Evolutionary conservation across 2,888 invertebrate species (phyloP).

Genomic region (Parnassius mnemosyne): DNA sequence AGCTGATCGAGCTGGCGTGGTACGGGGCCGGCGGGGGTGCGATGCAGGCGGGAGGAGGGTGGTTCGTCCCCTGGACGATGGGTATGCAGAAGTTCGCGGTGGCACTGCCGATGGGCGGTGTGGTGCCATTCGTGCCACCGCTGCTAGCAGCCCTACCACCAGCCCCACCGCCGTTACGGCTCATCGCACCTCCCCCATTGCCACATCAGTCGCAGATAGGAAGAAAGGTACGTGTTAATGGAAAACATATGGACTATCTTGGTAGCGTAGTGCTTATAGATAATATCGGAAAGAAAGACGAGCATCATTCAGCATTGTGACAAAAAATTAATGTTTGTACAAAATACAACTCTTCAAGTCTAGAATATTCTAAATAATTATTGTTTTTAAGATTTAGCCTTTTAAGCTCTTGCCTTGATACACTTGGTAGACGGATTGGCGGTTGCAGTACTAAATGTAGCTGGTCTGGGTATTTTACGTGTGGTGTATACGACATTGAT

Average conservation of each 20-base stretch:
- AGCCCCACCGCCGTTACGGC: conserved; percentile 61
- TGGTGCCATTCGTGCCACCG: conserved; percentile 68
- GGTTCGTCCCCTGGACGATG: conserved; percentile 72
- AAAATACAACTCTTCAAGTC: too few relatives aligned
- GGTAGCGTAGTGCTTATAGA: too few relatives aligned
- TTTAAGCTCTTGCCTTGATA: too few relatives aligned
- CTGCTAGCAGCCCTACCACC: conserved; percentile 68
- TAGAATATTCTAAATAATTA: too few relatives aligned
- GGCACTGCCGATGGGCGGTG: conserved; percentile 73
- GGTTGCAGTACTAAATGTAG: too few relatives aligned
- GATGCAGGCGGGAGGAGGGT: conserved; percentile 75
- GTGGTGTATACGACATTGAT: too few relatives aligned
- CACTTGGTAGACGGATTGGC: too few relatives aligned
- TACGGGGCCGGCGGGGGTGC: conserved; percentile 65
- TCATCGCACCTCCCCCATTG: conserved; percentile 67
- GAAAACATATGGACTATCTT: neutral
- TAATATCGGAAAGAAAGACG: too few relatives aligned
- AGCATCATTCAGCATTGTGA: too few relatives aligned
- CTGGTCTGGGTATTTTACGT: too few relatives aligned
- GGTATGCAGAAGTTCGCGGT: conserved; percentile 76
- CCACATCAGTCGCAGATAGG: conserved; percentile 57
- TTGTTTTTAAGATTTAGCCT: too few relatives aligned
- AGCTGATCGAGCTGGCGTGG: conserved; percentile 77
- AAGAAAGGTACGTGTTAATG: conserved; percentile 57
- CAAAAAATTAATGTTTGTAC: too few relatives aligned